Evolutionary conservation across 2,888 invertebrate genomes (phyloP).

Genomic region (Crepidodera aurea): DNA sequence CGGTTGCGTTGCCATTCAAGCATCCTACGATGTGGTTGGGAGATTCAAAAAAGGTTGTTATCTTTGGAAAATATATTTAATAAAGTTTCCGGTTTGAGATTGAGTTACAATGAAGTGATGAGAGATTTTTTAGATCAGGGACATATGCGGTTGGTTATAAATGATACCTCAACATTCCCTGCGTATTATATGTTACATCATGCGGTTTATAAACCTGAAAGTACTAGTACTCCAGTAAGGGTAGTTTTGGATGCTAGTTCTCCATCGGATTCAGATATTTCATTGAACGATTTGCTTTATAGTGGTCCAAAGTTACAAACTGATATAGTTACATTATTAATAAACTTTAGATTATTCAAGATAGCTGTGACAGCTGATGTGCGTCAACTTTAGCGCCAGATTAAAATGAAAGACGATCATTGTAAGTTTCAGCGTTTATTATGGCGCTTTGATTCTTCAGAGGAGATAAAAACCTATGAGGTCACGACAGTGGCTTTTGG

Average conservation of each 20-base stretch:
- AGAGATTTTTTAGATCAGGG: constrained; percentile 18
- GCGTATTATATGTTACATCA: constrained; percentile 12
- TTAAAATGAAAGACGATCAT: constrained; percentile 7
- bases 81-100: neutral
- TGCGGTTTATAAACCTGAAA: neutral
- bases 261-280: constrained; percentile 7
- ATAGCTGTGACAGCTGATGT: constrained; percentile 12
- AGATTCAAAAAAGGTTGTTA: neutral
- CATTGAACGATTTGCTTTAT: constrained; percentile 11
- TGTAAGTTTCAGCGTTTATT: constrained; percentile 16
- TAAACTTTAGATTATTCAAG: constrained; percentile 15
- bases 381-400: constrained; percentile 1
- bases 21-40: constrained; percentile 7
- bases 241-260: constrained; percentile 12
- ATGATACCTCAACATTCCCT: neutral
- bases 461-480: constrained; percentile 10
- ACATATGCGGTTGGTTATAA: constrained; percentile 10
- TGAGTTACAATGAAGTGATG: constrained; percentile 13
- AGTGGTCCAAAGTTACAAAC: constrained; percentile 8
- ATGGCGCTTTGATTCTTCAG: constrained; percentile 17
- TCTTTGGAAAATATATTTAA: constrained; percentile 5
- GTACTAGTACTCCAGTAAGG: constrained; percentile 10
- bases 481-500: constrained; percentile 15
- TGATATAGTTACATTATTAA: constrained; percentile 4
- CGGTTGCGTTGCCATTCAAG: constrained; percentile 10